A percentile compares a stretch with the other conserved stretches of the same genome.
Evolutionary conservation across 2,888 invertebrate species (phyloP).

Genomic region (Torymus tubicola): DNA sequence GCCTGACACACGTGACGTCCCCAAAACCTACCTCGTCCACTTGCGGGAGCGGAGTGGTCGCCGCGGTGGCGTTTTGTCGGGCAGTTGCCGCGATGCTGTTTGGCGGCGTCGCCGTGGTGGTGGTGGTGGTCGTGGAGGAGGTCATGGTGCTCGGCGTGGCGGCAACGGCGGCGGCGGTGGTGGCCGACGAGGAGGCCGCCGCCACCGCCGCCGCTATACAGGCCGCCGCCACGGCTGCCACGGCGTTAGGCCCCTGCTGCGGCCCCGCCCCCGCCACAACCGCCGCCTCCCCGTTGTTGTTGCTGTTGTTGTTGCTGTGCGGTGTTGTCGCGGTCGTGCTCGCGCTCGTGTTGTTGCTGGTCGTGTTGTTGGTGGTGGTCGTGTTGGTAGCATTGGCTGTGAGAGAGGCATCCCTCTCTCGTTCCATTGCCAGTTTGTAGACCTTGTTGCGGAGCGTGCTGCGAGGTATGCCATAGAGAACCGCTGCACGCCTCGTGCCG

Average conservation of each 20-base stretch:
- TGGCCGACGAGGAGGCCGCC: slow-evolving; percentile 64
- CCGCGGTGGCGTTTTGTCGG: slow-evolving; percentile 72
- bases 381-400: slow-evolving; percentile 68
- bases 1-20: slow-evolving; percentile 60
- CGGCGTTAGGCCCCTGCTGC: slow-evolving; percentile 64
- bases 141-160: slow-evolving; percentile 57
- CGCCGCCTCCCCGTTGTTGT: slow-evolving; percentile 53
- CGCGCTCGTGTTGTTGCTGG: no score
- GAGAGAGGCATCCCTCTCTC: slow-evolving; percentile 82
- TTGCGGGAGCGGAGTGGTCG: slow-evolving; percentile 73
- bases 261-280: not conserved
- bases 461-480: slow-evolving; percentile 96
- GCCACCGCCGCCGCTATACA: not conserved
- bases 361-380: slow-evolving; percentile 55
- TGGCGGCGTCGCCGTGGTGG: slow-evolving; percentile 71
- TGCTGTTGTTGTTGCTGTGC: slow-evolving; percentile 59
- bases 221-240: not conserved
- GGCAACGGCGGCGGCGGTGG: slow-evolving; percentile 69
- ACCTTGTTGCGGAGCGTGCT: slow-evolving; percentile 98
- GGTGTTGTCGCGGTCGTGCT: slow-evolving; percentile 51
- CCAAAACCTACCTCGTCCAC: slow-evolving; percentile 76
- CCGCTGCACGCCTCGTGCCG: slow-evolving; percentile 94
- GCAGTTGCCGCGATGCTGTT: slow-evolving; percentile 65
- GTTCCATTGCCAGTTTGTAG: slow-evolving; percentile 87
- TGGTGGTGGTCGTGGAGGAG: slow-evolving; percentile 67